Evolutionary conservation across 2,888 invertebrate genomes (phyloP), one percentile per base, ranked within the genome.

Genomic region (Nycteola revayana): DNA sequence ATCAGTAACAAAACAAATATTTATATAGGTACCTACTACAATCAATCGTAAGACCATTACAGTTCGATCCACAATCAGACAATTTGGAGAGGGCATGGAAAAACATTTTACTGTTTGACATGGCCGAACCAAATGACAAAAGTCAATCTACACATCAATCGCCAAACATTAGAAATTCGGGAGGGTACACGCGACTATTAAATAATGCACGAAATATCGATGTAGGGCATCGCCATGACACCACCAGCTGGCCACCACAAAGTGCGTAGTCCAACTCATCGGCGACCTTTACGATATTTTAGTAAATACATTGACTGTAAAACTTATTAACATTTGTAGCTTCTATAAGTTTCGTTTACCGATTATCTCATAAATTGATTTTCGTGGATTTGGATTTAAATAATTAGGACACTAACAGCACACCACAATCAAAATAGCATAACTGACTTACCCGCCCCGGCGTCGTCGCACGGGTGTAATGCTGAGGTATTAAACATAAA

Each of bases 111-210:
- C 74, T 83, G 66, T 86, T 85, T 84, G 86, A 85, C 85, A 79
- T 83, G 81, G 78, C 66, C 79, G 76, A 78, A 66, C 84, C 74
- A 87, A 87, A 88, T 88, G 88, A 87, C 86, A 86, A 87, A 87
- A 87, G 85, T 87, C 87, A 86, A 88, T 88, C 87, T 87, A 87
- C 80, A 85, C 85, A 85, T 83, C 87, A 86, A 86, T 86, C 86
- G 87, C 85, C 87, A 87, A 88, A 87, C 87, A 86, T 84, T 82
- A 76, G 76, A 87, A 85, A 84, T 87, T 88, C 79, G 77, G 87
- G 75, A 79, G 84, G 84, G 66, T 75, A 64, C 87, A 88, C 87
- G 88, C 87, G 75, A 86, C 76, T 84, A 69, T 73, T 88, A 73
- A 88, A 88, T 88, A 86, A 88, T 88, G 84, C 79, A 88, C 71